These are phyloP conservation scores for Drosophila prolongata DNA, from an alignment of 2,888 invertebrate species.

Conservation along the genomic window DNA sequence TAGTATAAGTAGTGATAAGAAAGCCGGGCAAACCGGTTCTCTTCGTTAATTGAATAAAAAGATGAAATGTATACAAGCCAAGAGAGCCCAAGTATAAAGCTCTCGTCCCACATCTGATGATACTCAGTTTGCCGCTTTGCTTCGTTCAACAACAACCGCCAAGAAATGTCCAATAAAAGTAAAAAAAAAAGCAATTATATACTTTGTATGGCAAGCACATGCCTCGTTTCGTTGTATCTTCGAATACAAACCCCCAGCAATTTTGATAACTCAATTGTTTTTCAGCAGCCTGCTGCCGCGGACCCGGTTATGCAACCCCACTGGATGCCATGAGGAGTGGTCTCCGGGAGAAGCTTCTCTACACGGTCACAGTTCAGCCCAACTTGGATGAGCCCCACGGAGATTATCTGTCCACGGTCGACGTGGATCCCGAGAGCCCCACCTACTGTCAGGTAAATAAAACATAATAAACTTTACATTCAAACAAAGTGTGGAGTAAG, in stretches of 20 bases:
- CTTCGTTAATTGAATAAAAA: background rate
- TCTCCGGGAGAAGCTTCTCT: constrained; percentile 93
- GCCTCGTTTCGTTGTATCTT: constrained; percentile 6
- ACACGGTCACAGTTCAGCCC: constrained; percentile 95
- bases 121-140: constrained; percentile 32
- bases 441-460: constrained; percentile 91
- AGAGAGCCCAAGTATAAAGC: constrained; percentile 29
- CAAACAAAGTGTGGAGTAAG: background rate
- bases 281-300: constrained; percentile 82
- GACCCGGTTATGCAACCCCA: constrained; percentile 92
- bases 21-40: constrained; percentile 21
- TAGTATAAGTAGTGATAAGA: constrained; percentile 24
- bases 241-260: constrained; percentile 9
- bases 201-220: constrained; percentile 9
- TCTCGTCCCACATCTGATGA: constrained; percentile 11
- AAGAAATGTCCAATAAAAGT: constrained; percentile 59
- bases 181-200: constrained; percentile 4
- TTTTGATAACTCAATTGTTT: constrained; percentile 32
- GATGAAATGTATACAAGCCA: background rate
- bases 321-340: constrained; percentile 93
- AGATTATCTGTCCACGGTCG: constrained; percentile 96
- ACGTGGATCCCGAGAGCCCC: constrained; percentile 94
- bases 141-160: constrained; percentile 43
- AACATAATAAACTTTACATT: background rate
- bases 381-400: constrained; percentile 87